Base-by-base conservation (phyloP, 1,140 invertebrate genomes). In the Rhyzopertha dominica region DNA sequence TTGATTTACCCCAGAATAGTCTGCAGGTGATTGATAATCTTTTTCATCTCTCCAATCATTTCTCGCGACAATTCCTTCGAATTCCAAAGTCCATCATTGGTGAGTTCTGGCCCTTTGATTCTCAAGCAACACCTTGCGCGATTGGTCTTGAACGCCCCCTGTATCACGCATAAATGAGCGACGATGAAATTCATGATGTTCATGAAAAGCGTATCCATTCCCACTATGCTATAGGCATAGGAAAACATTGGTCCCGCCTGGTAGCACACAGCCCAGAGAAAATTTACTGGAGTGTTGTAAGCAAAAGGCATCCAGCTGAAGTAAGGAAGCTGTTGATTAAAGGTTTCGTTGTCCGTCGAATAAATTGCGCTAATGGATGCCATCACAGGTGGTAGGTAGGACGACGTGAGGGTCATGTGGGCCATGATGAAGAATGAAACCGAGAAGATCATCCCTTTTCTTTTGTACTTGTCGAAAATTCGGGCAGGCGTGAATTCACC, bases 161-260 rank as follows among this genome's bases (percentile, higher is more conserved):
- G 53, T 8, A 65, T 47, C n/a, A 65, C 54, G 5, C 25, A 23
- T 24, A 65, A 38, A 43, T 63, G 58, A 7, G 43, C 49, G 1
- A 43, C 54, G 22, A 57, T 47, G 42, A 54, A 55, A 50, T 65
- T 65, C 47, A 65, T 56, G 18, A 63, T 56, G 37, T 62, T 61
- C 59, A 63, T 65, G 41, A 62, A 61, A 19, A 65, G 26, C 3
- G 59, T 55, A 31, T 65, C 62, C 48, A 63, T 59, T 3, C 61
- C 62, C 18, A 61, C 53, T 14, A 65, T 55, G 24, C 57, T 63
- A 38, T 58, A 60, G 1, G 57, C 57, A 35, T 62, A 62, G 9
- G 53, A 58, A 44, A 56, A 56, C 56, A 63, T 65, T 10, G 62
- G 61, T 14, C 34, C 54, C 16, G 51, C 49, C 47, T 63, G 57